Conservation (phyloP, 2,888 invertebrate species). For the Schizaphis graminum region DNA sequence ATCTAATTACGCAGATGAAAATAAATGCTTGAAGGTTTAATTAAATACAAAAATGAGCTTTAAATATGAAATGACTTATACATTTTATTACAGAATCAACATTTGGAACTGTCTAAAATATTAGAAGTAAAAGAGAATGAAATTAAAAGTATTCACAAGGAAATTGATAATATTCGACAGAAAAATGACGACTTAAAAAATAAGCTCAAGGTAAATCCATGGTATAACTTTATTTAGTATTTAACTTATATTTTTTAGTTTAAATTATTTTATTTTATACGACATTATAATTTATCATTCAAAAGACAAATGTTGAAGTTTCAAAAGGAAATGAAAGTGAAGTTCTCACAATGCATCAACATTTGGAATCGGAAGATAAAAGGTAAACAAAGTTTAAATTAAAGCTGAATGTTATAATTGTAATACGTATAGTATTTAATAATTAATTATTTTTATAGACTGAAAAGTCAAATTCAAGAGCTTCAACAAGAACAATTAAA, state of each 20-base stretch:
- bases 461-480: slow-evolving; percentile 63
- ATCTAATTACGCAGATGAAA: slow-evolving; percentile 41
- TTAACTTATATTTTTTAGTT: background rate
- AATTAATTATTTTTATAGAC: slow-evolving; percentile 16
- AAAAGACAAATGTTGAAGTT: background rate
- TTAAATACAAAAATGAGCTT: background rate
- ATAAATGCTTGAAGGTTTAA: slow-evolving; percentile 46
- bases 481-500: slow-evolving; percentile 60
- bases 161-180: slow-evolving; percentile 33
- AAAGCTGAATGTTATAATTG: background rate
- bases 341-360: slow-evolving; percentile 11
- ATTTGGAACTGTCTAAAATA: slow-evolving; percentile 44
- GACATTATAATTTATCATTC: background rate
- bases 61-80: background rate
- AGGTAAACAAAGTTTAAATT: slow-evolving; percentile 29
- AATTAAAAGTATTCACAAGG: slow-evolving; percentile 14
- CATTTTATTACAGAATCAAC: slow-evolving; percentile 49
- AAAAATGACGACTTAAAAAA: slow-evolving; percentile 45
- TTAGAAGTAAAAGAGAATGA: slow-evolving; percentile 52
- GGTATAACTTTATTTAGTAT: background rate
- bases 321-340: slow-evolving; percentile 13
- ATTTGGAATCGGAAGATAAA: slow-evolving; percentile 43
- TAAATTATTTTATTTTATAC: background rate
- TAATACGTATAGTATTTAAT: background rate
- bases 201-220: slow-evolving; percentile 22